Base-by-base conservation (phyloP, 2,888 invertebrate species). In the Aporophyla nigra region DNA sequence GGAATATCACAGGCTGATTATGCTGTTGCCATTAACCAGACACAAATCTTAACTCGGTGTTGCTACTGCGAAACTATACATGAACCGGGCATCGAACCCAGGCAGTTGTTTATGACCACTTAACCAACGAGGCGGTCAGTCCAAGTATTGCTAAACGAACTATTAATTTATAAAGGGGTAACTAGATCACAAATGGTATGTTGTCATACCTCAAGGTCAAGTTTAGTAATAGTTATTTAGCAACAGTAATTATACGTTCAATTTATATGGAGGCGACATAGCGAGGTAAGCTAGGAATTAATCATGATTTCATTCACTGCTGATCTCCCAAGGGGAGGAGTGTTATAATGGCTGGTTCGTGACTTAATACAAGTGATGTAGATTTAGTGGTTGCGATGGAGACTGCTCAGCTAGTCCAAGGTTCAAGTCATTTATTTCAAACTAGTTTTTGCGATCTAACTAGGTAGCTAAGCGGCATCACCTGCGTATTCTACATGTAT, bases 181-280 rank as follows among this genome's bases (percentile, higher is more conserved):
- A 68, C 12, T 67, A 76, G 58, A 61, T 43, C 54, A 19, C 16
- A 1, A 70, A 46, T 40, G 21, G 21, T 78, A 0, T 76, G 76
- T 69, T 68, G 78, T 27, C 70, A 70, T 27, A 10, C 27, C 4
- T 6, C 54, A 78, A 62, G 61, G 76, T 70, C 61, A 54, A 27
- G 54, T 40, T 54, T 27, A 40, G 46, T n/a, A 49, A 76, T 21
- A 19, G 12, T 19, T 54, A 12, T 78, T 61, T 19, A 46, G 70
- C 40, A 76, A 78, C 5, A 5, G 6, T 53, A 14, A 49, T 54
- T 24, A 59, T n/a, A 21, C 4, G 6, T 40, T 40, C 24, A 40
- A 59, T 62, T 69, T 78, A 5, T 49, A 76, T 54, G 46, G 49
- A n/a, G n/a, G 61, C 7, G 71, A 49, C 61, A 40, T 16, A 21